Conservation (phyloP, 2,797 vertebrate genomes). For the Petrocephalus sullivani region DNA sequence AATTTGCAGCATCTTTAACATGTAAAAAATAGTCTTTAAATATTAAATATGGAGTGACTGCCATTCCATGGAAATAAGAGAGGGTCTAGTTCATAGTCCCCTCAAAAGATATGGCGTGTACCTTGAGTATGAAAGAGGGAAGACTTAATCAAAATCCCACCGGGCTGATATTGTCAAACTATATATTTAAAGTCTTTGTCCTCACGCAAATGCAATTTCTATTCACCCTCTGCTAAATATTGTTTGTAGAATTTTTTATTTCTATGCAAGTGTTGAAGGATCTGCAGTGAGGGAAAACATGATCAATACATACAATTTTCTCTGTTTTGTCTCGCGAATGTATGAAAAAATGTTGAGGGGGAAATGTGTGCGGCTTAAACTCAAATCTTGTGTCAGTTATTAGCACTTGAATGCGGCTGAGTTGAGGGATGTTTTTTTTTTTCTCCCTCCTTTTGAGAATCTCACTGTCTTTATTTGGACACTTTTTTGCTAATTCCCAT, state of each 20-base stretch:
- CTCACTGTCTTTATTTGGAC: slow-evolving; percentile 55
- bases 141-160: slow-evolving; percentile 3
- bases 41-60: neutral
- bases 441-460: neutral
- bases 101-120: neutral
- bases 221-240: slow-evolving; percentile 5
- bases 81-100: neutral
- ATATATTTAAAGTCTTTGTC: neutral
- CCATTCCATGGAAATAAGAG: neutral
- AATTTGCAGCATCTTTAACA: neutral
- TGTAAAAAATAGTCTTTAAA: neutral
- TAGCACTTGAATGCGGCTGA: neutral
- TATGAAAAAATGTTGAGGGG: neutral
- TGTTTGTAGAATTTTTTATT: neutral
- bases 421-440: neutral
- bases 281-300: slow-evolving; percentile 1
- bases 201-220: neutral
- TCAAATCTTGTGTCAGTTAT: neutral
- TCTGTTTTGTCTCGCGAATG: neutral
- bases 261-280: neutral
- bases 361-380: neutral
- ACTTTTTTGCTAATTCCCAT: slow-evolving; percentile 57
- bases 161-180: neutral
- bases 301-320: neutral
- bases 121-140: neutral